A percentile compares a stretch with the other conserved stretches of the same genome.
Conservation (phyloP, 2,888 invertebrate genomes). For the Papilio gigon region DNA sequence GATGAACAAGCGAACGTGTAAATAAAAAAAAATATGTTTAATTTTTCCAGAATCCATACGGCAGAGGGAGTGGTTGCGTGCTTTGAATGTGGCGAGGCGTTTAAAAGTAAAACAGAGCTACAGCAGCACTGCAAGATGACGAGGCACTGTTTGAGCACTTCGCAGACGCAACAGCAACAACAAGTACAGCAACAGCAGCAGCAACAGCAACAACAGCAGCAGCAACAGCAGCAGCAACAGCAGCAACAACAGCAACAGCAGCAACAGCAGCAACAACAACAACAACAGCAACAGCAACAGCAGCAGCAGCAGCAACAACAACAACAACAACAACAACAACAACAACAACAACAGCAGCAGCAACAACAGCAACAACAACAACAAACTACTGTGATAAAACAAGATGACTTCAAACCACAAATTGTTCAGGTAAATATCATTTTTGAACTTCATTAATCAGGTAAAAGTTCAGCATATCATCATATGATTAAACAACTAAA, state of each 20-base stretch:
- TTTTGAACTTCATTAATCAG: too few relatives aligned
- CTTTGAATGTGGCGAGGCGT: conserved; percentile 89
- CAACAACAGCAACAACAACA: conserved; percentile 70
- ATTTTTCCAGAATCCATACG: conserved; percentile 84
- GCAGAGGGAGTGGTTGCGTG: conserved; percentile 89
- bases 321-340: conserved; percentile 62
- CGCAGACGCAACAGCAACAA: conserved; percentile 48
- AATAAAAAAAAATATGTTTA: conserved; percentile 3
- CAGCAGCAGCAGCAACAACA: conserved; percentile 61
- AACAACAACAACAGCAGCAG: conserved; percentile 61
- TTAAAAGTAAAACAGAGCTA: conserved; percentile 86
- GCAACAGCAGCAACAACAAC: conserved; percentile 58
- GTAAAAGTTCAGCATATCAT: too few relatives aligned
- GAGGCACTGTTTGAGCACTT: conserved; percentile 68
- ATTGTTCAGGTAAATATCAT: conserved; percentile 75
- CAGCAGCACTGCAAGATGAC: conserved; percentile 85
- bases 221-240: conserved; percentile 72
- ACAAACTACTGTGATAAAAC: conserved; percentile 77
- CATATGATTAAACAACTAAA: too few relatives aligned
- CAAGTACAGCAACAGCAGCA: conserved; percentile 65
- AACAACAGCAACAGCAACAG: conserved; percentile 69
- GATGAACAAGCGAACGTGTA: too few relatives aligned
- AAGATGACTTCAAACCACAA: conserved; percentile 79
- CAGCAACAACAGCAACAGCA: conserved; percentile 50
- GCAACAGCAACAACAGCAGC: conserved; percentile 60